Evolutionary conservation across 1,140 invertebrate genomes (phyloP), one percentile per base, ranked within the genome.

Genomic region (Temnothorax curvispinosus): DNA sequence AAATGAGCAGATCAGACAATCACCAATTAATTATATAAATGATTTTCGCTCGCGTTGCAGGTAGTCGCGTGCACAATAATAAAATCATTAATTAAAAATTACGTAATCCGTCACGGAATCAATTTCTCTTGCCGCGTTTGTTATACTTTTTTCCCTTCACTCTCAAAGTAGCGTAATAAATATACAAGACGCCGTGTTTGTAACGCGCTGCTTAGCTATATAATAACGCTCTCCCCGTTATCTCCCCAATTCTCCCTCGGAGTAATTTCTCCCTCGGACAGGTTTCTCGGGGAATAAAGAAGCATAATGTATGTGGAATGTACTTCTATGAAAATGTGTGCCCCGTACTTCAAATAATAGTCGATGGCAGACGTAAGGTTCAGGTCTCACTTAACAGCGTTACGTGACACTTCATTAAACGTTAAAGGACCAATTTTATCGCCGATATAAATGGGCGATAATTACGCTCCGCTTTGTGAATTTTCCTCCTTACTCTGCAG

Each of bases 321-420:
- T 69, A 56, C 77, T 41, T 81, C 15, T 52, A 81, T 67, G 77
- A 69, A 67, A 56, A 81, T 67, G 77, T 15, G 7, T 27, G 27
- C 27, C 27, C 64, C 77, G n/a, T 80, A 54, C 62, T 56, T 69
- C 62, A 50, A 56, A 67, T 80, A 80, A 80, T 67, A 52, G 77
- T n/a, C 77, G 50, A 81, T 41, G 38, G 60, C 27, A 41, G 64
- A 81, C 21, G 50, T 81, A 81, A 81, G 77, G 77, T 54, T 54
- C 77, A 41, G 35, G 35, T 69, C 77, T 67, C 64, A 38, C 62
- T 81, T 81, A 81, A 81, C 50, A 81, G 64, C 64, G 50, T 81
- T 81, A 69, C 64, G 50, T 21, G 64, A 81, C 77, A 81, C 77
- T 81, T 81, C 77, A 81, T 81, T 81, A 54, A 56, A 69, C 77